These are phyloP conservation scores for Trypoxylon attenuatum DNA, from an alignment of 2,888 invertebrate species.

Conservation along the genomic window DNA sequence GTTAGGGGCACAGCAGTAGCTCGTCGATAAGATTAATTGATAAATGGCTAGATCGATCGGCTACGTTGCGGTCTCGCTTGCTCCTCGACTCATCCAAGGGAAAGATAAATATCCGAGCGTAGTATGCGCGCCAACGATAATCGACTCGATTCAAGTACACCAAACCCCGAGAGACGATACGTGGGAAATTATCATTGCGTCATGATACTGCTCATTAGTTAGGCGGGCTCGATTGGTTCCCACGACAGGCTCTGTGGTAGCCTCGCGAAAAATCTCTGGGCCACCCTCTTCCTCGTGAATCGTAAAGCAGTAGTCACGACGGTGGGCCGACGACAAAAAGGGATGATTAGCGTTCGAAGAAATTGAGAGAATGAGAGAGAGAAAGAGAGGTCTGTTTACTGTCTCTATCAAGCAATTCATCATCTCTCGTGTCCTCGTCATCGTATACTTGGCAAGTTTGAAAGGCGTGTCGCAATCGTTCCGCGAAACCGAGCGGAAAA, in stretches of 20 bases:
- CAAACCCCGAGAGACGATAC: conserved; percentile 36
- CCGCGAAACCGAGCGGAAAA: conserved; percentile 27
- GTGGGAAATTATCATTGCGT: conserved; percentile 40
- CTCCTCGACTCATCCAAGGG: conserved; percentile 23
- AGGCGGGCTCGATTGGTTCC: not conserved
- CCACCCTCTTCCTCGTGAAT: too few species aligned
- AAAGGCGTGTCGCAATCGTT: conserved; percentile 21
- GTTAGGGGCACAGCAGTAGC: conserved; percentile 50
- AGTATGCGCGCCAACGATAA: conserved; percentile 45
- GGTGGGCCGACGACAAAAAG: too few species aligned
- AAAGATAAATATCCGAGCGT: conserved; percentile 51
- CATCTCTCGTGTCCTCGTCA: conserved; percentile 12
- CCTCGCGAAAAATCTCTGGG: not conserved
- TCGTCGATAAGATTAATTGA: conserved; percentile 65
- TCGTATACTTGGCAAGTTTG: conserved; percentile 9
- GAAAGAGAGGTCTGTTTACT: not conserved
- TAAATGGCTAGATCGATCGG: conserved; percentile 58
- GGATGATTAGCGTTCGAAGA: too few species aligned
- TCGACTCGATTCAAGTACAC: conserved; percentile 43
- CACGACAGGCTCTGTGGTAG: conserved; percentile 4
- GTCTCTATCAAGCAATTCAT: conserved; percentile 6
- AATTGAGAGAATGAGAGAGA: not conserved
- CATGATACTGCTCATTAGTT: conserved; percentile 31
- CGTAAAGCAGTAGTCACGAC: too few species aligned
- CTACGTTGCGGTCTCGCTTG: conserved; percentile 51